phyloP scores from a whole-genome alignment of 2,888 invertebrate genomes.

The Maniola hyperantus region DNA sequence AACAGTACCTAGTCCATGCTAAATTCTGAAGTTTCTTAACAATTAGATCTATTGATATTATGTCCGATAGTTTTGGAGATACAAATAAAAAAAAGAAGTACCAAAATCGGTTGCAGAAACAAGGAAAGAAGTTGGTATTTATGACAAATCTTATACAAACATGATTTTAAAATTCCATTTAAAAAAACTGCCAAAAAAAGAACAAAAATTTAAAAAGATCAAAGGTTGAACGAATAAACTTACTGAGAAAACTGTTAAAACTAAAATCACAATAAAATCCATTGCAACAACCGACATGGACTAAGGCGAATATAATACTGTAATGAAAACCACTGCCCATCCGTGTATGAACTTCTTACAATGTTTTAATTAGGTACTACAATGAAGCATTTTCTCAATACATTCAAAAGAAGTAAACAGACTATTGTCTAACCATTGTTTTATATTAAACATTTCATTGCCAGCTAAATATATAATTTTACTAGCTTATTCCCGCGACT shows the following conservation, averaged over 20 bases:
- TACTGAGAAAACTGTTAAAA: slow-evolving; percentile 19
- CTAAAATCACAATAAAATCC: slow-evolving; percentile 35
- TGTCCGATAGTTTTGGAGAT: too few species aligned
- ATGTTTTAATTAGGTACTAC: slow-evolving; percentile 47
- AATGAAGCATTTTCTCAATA: too few species aligned
- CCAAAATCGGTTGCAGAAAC: too few species aligned
- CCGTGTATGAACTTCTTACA: slow-evolving; percentile 39
- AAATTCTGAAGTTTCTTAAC: too few species aligned
- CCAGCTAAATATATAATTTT: neutral
- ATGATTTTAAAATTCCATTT: too few species aligned
- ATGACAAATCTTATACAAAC: too few species aligned
- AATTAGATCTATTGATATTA: too few species aligned
- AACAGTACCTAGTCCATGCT: too few species aligned
- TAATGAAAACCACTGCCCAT: slow-evolving; percentile 42
- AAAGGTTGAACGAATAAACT: slow-evolving; percentile 18
- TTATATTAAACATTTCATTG: slow-evolving; percentile 10
- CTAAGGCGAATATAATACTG: slow-evolving; percentile 42
- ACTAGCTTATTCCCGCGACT: too few species aligned
- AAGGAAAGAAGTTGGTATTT: too few species aligned
- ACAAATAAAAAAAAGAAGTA: too few species aligned
- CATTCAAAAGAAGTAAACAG: slow-evolving; percentile 40
- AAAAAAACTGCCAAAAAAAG: too few species aligned
- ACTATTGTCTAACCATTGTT: slow-evolving; percentile 38
- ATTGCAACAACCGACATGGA: slow-evolving; percentile 45
- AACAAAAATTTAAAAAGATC: neutral